A percentile compares a stretch with the other conserved stretches of the same genome.
phyloP scores from a whole-genome alignment of 2,888 invertebrate species.

The Apamea monoglypha region DNA sequence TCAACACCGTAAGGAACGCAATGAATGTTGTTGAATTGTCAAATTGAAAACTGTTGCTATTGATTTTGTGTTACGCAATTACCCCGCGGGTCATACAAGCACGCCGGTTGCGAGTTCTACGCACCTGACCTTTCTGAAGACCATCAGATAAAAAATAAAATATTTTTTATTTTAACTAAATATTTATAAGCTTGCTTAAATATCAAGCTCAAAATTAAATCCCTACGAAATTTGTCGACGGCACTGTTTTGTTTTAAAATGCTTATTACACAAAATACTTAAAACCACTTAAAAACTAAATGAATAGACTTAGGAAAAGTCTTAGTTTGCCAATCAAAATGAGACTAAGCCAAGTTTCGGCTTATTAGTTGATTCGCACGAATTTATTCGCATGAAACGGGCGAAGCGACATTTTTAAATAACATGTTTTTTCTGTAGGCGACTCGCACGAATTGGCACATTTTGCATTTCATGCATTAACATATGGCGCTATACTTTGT shows the following conservation, averaged over 20 bases:
- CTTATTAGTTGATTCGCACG: background rate
- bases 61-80: too few species aligned
- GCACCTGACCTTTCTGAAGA: background rate
- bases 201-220: constrained; percentile 1
- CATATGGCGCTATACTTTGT: background rate
- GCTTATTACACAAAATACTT: constrained; percentile 24
- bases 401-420: background rate
- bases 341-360: background rate
- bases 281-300: constrained; percentile 38
- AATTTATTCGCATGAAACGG: background rate
- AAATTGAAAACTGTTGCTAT: too few species aligned
- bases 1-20: too few species aligned
- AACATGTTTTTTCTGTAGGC: too few species aligned
- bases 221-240: background rate
- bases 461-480: background rate
- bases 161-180: background rate
- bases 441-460: too few species aligned
- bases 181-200: background rate
- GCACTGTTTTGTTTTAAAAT: background rate
- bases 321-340: constrained; percentile 41
- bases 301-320: constrained; percentile 30
- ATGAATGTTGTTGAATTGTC: too few species aligned
- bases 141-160: background rate
- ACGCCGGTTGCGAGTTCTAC: background rate
- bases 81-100: background rate